Base-by-base conservation (phyloP, 2,113 vertebrate genomes). In the Stomatorhinus ivindoensis region DNA sequence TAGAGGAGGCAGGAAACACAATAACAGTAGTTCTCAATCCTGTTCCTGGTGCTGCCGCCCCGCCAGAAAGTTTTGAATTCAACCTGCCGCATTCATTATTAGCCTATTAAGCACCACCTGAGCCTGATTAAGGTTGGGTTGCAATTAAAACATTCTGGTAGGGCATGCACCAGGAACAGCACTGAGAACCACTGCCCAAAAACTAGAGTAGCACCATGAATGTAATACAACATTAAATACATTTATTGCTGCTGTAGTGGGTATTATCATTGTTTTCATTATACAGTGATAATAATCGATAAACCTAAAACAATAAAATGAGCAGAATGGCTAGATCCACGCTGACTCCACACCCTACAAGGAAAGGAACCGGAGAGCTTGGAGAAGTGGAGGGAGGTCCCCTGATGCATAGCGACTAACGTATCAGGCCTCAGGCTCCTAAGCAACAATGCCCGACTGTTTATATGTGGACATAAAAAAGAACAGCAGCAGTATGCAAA, bases 1-100 rank as follows among this genome's bases (percentile, higher is more conserved):
- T 99, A 92, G 76, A 92, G 90, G 44, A 91, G 1, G 76, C 11
- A 84, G 9, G 35, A 53, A 24, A 61, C 10, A 1, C 21, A 10
- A 9, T 44, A 55, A 55, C 53, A 55, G 19, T 55, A 2, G 19
- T 55, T 55, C 19, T 55, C 19, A 0, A 21, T 55, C 53, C 53
- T 21, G 53, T 55, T 55, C 53, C 53, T 55, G 19, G 19, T 24
- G 53, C 53, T 1, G 19, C 19, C 5, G n/a, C 19, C 19, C 5
- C 1, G 0, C 17, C 53, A 55, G 19, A 55, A 55, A 1, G 53
- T 21, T 55, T 6, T 7, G 1, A 55, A 55, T 55, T 19, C 19
- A 55, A 55, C 4, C 53, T 21, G 19, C 4, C 19, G 7, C 53
- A 24, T 19, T 53, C 50, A 53, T 53, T 53, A 53, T 19, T 19